These are phyloP conservation scores for Philopotamus ludificatus DNA, from an alignment of 1,140 invertebrate genomes.

Conservation along the genomic window DNA sequence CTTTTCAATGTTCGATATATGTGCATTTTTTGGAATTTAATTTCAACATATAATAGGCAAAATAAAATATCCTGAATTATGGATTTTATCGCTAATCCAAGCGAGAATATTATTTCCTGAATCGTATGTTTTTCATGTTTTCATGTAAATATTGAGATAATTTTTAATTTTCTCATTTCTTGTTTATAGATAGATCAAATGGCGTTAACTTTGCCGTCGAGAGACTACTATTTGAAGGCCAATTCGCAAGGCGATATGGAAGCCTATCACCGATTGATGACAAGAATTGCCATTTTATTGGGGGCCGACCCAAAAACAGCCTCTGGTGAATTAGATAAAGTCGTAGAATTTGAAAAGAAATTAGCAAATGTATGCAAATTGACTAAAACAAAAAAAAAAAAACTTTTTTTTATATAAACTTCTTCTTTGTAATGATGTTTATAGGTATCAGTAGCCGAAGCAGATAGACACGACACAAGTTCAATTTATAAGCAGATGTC, in stretches of 20 bases:
- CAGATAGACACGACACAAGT: slow-evolving; percentile 80
- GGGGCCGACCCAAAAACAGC: slow-evolving; percentile 68
- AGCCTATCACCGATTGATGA: slow-evolving; percentile 79
- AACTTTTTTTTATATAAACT: neutral
- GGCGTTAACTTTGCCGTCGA: slow-evolving; percentile 73
- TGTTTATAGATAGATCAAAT: slow-evolving; percentile 74
- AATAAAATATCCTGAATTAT: no score
- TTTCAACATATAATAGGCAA: no score
- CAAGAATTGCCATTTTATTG: slow-evolving; percentile 69
- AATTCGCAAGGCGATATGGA: slow-evolving; percentile 65
- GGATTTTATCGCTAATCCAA: no score
- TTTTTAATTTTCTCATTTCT: no score
- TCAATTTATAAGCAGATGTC: slow-evolving; percentile 73
- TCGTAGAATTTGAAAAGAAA: slow-evolving; percentile 74
- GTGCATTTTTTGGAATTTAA: no score
- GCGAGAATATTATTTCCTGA: no score
- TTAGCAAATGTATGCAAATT: slow-evolving; percentile 68
- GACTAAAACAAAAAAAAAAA: neutral
- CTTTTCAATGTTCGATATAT: no score
- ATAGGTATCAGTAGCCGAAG: slow-evolving; percentile 75
- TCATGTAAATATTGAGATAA: no score
- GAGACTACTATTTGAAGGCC: slow-evolving; percentile 79
- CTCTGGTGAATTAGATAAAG: slow-evolving; percentile 62
- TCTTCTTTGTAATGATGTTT: slow-evolving; percentile 26
- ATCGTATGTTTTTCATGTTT: no score